These are phyloP conservation scores for Athalia rosae DNA, from an alignment of 2,888 invertebrate species.

Conservation along the genomic window DNA sequence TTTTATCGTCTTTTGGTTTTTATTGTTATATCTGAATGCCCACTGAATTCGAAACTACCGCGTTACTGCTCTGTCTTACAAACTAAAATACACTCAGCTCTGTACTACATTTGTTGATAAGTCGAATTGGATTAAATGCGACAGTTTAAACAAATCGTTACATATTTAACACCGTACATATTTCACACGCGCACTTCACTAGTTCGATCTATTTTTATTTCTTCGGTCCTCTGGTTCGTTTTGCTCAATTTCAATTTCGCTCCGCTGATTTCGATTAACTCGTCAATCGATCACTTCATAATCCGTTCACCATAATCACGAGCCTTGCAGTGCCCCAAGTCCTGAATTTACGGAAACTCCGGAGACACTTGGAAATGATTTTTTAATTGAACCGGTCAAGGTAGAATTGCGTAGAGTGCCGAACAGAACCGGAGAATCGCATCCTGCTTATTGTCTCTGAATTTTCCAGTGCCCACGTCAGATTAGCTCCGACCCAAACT, in stretches of 20 bases:
- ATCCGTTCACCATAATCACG: neutral
- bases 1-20: too few relatives aligned
- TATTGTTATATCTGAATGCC: too few relatives aligned
- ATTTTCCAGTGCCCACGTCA: constrained; percentile 5
- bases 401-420: too few relatives aligned
- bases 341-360: too few relatives aligned
- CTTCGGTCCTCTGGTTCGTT: neutral
- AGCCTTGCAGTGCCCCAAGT: neutral
- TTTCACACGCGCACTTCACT: constrained; percentile 37
- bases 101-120: constrained; percentile 14
- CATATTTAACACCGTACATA: constrained; percentile 23
- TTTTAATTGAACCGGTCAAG: too few relatives aligned
- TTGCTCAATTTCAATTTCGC: neutral
- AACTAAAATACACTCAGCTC: constrained; percentile 19
- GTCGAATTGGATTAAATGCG: neutral
- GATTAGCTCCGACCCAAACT: neutral
- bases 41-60: neutral
- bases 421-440: neutral
- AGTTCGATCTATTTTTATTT: too few relatives aligned
- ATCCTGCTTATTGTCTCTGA: constrained; percentile 1
- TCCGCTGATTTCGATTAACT: neutral
- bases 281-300: neutral
- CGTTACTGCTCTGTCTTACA: neutral
- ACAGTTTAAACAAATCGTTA: neutral
- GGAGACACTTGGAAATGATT: too few relatives aligned